Percentiles rank a stretch among this genome's conserved stretches.
phyloP scores from a whole-genome alignment of 2,113 vertebrate species.

The Prinia subflava region DNA sequence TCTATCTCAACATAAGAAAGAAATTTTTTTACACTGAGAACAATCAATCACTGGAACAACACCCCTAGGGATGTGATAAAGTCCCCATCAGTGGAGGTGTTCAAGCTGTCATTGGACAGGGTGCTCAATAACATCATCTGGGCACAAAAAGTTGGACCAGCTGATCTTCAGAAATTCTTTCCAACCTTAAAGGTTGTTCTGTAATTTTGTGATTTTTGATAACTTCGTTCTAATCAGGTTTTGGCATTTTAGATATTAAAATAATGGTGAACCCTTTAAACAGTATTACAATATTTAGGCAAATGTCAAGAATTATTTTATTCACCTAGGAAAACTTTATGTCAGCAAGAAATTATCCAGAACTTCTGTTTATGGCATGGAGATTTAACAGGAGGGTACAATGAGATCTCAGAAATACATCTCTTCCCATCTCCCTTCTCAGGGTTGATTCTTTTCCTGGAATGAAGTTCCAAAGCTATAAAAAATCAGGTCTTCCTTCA shows the following conservation, averaged over 20 bases:
- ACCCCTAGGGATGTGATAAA: background rate
- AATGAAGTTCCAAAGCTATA: background rate
- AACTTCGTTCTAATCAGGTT: background rate
- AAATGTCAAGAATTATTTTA: background rate
- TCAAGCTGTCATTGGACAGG: background rate
- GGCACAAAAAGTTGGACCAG: background rate
- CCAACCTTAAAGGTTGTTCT: background rate
- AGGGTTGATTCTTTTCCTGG: background rate
- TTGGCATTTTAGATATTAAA: background rate
- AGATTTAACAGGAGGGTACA: background rate
- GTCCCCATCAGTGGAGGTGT: background rate
- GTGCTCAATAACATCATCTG: background rate
- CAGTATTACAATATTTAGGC: background rate
- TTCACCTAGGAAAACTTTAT: background rate
- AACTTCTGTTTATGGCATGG: background rate
- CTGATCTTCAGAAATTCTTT: background rate
- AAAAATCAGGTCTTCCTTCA: background rate
- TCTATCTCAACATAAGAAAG: background rate
- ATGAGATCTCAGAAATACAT: background rate
- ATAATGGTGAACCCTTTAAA: background rate
- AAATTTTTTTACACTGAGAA: background rate
- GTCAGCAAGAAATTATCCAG: background rate
- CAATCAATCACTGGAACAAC: background rate
- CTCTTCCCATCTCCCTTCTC: background rate
- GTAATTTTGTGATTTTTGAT: background rate